Evolutionary conservation across 2,113 vertebrate genomes (phyloP).

Genomic region (Rostratula benghalensis): DNA sequence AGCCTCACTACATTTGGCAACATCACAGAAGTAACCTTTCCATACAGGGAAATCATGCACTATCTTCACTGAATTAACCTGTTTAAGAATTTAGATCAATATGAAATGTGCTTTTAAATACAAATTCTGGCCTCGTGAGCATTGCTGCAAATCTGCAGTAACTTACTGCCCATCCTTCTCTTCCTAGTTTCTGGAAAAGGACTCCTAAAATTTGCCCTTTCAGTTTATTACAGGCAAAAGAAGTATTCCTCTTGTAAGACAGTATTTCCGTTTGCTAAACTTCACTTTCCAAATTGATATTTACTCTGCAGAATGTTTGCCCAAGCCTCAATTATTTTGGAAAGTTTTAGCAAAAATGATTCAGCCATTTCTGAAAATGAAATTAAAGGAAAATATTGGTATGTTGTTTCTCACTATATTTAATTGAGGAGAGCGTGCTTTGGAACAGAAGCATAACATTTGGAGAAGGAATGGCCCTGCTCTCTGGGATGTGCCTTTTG

Average conservation of each 20-base stretch:
- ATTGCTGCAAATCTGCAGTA: background rate
- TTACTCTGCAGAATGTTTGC: conserved; percentile 9
- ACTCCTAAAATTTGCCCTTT: background rate
- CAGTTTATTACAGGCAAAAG: background rate
- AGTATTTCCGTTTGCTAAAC: background rate
- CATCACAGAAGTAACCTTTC: conserved; percentile 26
- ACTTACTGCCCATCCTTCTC: background rate
- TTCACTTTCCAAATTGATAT: background rate
- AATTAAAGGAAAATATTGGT: conserved; percentile 50
- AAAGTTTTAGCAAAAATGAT: conserved; percentile 63
- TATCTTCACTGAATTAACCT: conserved; percentile 15
- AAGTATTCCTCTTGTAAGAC: background rate
- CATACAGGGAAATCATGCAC: background rate
- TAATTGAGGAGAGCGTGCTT: conserved; percentile 50
- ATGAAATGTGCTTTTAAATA: background rate
- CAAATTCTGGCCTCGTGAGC: background rate
- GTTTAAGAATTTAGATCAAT: background rate
- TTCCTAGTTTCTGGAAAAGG: background rate
- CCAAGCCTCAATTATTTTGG: conserved; percentile 28
- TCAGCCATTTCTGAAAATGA: conserved; percentile 63
- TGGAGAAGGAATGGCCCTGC: conserved; percentile 63
- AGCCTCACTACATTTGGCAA: conserved; percentile 41
- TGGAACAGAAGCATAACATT: conserved; percentile 64
- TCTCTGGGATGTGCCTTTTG: conserved; percentile 66
- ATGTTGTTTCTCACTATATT: conserved; percentile 49